Evolutionary conservation across 2,797 vertebrate species (phyloP).

Genomic region (Brotula barbata): DNA sequence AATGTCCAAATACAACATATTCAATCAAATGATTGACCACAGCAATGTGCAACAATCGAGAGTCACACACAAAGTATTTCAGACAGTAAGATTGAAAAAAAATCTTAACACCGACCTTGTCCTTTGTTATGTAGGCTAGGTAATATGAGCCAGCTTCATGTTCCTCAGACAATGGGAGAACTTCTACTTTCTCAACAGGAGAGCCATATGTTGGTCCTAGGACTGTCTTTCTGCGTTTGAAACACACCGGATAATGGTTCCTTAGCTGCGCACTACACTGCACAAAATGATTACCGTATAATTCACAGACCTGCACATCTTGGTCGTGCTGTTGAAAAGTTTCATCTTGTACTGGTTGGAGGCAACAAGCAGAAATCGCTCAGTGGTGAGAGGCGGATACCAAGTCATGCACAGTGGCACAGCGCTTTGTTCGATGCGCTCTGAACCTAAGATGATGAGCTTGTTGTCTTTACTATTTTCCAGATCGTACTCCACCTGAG

Average conservation of each 20-base stretch:
- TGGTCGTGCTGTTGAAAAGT: constrained; percentile 88
- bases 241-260: constrained; percentile 21
- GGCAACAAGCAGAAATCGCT: constrained; percentile 86
- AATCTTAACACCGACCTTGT: constrained; percentile 81
- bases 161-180: constrained; percentile 74
- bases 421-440: constrained; percentile 83
- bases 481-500: constrained; percentile 92
- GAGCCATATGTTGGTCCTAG: constrained; percentile 87
- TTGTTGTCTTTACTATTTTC: constrained; percentile 73
- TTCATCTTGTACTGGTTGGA: constrained; percentile 91
- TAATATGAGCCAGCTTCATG: constrained; percentile 67
- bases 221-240: constrained; percentile 83
- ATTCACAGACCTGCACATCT: constrained; percentile 88
- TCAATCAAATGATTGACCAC: no score
- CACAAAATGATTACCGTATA: constrained; percentile 6
- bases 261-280: background rate
- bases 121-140: constrained; percentile 86
- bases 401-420: constrained; percentile 87
- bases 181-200: constrained; percentile 82
- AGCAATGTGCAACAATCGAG: background rate
- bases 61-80: background rate
- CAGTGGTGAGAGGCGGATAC: constrained; percentile 86
- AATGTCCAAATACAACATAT: no score
- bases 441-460: constrained; percentile 78
- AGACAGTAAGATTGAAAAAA: background rate